Base-by-base conservation (phyloP, 2,888 invertebrate species). In the Escarpia spicata region DNA sequence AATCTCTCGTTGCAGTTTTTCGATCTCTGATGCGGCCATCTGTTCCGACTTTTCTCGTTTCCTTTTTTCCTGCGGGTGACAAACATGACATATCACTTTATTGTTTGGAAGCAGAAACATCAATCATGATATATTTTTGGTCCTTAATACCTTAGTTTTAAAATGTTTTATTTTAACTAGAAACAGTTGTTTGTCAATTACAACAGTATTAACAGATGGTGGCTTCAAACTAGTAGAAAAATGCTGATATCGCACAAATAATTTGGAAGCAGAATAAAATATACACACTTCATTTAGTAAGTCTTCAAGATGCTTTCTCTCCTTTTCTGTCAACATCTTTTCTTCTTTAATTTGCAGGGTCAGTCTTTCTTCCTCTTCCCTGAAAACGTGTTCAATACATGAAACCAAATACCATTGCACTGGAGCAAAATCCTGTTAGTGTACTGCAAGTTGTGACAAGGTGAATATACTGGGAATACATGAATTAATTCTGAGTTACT, bases 11-110 rank as follows among this genome's bases (percentile, higher is more conserved):
- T 94, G 94, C 31, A 96, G 93, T 91, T 93, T 93, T 60, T 95
- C 95, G 8, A 96, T 95, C 93, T 96, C 95, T 52, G 95, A 95
- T 90, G 94, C 94, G 8, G 95, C 95, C 91, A 93, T 92, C 92
- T 94, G 93, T 93, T 96, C 96, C 31, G 94, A 94, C 45, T 95
- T 95, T 37, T 94, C 92, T 31, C 93, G 60, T 75, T 91, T 92
- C 91, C 92, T 44, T 91, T 93, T 45, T 92, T 92, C 75, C 75
- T 75, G 75, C 19, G 26, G 75, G n/a, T 91, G 43, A 43, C 15
- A 31, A 90, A 19, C 31, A 75, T 75, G 19, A 26, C 6, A 26
- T 75, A 75, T 8, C n/a, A 75, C 26, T 75, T 75, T n/a, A 15
- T 26, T 75, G 75, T 75, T 26, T 26, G 6, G 26, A 26, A 26